Conservation (phyloP, 2,113 vertebrate species). For the Tetrax tetrax region DNA sequence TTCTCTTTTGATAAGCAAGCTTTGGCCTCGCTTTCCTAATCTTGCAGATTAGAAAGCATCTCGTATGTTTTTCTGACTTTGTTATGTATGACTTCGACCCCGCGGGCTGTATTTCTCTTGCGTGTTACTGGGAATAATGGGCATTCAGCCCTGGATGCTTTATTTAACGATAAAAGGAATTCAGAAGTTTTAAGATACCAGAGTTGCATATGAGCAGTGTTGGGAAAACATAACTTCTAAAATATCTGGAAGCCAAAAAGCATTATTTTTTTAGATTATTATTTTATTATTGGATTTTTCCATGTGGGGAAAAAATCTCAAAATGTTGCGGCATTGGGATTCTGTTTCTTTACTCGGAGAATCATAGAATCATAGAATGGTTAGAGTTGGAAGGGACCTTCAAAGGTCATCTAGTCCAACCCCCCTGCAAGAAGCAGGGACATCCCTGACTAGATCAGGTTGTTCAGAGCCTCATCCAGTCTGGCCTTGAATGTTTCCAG, state of each 20-base stretch:
- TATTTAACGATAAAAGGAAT: background rate
- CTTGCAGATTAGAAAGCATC: background rate
- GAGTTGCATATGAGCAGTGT: background rate
- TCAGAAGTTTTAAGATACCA: background rate
- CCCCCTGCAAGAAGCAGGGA: too few relatives aligned
- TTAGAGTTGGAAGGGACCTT: too few relatives aligned
- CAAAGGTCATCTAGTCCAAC: too few relatives aligned
- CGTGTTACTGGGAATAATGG: too few relatives aligned
- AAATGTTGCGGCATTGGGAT: background rate
- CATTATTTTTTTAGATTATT: background rate
- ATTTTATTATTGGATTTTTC: background rate
- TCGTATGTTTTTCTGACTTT: background rate
- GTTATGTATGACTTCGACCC: background rate
- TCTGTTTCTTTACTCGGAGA: background rate
- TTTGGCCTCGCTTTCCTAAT: constrained; percentile 16
- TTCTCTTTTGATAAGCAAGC: background rate
- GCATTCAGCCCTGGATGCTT: background rate
- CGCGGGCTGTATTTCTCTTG: too few relatives aligned
- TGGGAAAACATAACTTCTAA: background rate
- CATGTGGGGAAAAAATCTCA: background rate
- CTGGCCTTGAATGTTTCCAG: too few relatives aligned
- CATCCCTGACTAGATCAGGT: too few relatives aligned
- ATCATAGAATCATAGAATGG: too few relatives aligned
- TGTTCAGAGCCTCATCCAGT: too few relatives aligned
- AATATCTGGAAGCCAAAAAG: background rate